Percentiles rank a stretch among this genome's conserved stretches.
Conservation (phyloP, 2,113 vertebrate species). For the Bujurquina vittata region DNA sequence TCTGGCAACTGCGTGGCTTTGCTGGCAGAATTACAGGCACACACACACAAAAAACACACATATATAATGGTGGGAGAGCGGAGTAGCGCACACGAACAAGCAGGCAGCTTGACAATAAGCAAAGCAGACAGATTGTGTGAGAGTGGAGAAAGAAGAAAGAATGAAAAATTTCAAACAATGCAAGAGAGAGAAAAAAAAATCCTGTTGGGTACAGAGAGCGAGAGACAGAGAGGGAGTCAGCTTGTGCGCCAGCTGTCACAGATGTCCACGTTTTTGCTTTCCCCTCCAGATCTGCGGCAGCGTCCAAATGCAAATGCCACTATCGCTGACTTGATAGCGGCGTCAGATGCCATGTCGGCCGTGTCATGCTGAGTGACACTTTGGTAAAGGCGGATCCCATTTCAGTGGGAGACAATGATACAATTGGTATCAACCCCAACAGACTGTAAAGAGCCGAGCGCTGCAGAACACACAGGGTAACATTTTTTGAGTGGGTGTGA, state of each 20-base stretch:
- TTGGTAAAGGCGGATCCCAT: neutral
- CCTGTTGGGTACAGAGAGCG: constrained; percentile 17
- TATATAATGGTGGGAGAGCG: constrained; percentile 29
- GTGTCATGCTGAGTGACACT: constrained; percentile 35
- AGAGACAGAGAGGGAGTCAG: constrained; percentile 33
- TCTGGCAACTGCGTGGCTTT: constrained; percentile 51
- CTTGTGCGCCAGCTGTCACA: constrained; percentile 43
- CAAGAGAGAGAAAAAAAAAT: constrained; percentile 13
- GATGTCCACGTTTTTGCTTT: constrained; percentile 50
- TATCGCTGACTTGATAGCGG: constrained; percentile 29
- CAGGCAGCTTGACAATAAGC: constrained; percentile 57
- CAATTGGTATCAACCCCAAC: neutral
- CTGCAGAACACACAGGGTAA: constrained; percentile 24
- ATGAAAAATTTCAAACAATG: constrained; percentile 46
- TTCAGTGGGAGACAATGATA: constrained; percentile 31
- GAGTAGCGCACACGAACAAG: constrained; percentile 43
- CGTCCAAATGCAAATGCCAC: constrained; percentile 49
- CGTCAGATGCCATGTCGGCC: constrained; percentile 52
- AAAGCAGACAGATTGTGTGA: constrained; percentile 62
- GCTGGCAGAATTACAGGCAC: constrained; percentile 41
- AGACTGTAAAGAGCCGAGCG: constrained; percentile 29
- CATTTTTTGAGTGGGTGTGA: constrained; percentile 43
- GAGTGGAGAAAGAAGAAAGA: constrained; percentile 39
- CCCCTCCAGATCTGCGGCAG: constrained; percentile 12
- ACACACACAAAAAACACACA: constrained; percentile 30